phyloP scores from a whole-genome alignment of 2,113 vertebrate genomes.

The Dermatemys mawii region DNA sequence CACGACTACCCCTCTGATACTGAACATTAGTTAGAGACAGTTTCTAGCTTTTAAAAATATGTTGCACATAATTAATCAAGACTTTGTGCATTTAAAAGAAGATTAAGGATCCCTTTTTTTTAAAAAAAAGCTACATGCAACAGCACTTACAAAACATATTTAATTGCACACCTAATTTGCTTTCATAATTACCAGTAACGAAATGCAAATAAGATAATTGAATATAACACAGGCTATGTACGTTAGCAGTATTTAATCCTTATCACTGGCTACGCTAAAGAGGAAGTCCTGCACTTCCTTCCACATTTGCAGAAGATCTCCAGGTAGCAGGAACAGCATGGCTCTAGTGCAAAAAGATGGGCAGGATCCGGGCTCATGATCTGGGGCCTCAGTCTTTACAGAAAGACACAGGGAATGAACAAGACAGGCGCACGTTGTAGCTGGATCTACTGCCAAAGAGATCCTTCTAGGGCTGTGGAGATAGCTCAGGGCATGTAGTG shows the following conservation, averaged over 20 bases:
- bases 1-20: no score
- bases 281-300: neutral
- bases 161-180: neutral
- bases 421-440: neutral
- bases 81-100: neutral
- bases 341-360: neutral
- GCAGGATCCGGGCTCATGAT: rapidly evolving
- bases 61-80: neutral
- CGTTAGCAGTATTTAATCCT: neutral
- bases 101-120: neutral
- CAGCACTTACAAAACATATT: neutral
- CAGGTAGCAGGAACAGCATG: neutral
- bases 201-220: neutral
- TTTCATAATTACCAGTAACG: neutral
- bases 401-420: neutral
- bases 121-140: neutral
- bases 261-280: neutral
- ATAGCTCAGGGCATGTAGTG: neutral
- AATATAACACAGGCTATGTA: neutral
- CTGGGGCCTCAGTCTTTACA: neutral
- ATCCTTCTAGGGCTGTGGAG: neutral
- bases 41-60: neutral
- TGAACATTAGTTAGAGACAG: no score
- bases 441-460: neutral
- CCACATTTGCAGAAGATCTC: neutral